These are phyloP conservation scores for Dichetophora obliterata DNA, from an alignment of 2,888 invertebrate species.

Conservation along the genomic window DNA sequence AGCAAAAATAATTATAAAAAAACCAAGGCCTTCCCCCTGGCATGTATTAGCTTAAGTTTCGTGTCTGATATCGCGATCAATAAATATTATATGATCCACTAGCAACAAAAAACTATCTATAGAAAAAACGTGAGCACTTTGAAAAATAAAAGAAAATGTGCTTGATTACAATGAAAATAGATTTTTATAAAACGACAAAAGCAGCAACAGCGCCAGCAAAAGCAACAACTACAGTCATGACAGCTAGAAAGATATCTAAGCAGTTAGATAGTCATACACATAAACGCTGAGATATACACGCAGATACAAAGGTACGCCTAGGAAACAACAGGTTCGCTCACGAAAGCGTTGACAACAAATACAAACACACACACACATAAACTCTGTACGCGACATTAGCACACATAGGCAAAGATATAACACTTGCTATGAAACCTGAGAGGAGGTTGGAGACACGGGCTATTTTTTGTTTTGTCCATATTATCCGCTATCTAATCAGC, in stretches of 20 bases:
- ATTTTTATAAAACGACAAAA: conserved; percentile 36
- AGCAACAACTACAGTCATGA: conserved; percentile 27
- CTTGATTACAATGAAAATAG: conserved; percentile 61
- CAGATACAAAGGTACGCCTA: conserved; percentile 31
- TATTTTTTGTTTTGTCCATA: conserved; percentile 15
- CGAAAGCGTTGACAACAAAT: conserved; percentile 8
- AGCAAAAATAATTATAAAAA: not conserved
- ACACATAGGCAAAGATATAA: conserved; percentile 26
- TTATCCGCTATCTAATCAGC: conserved; percentile 45
- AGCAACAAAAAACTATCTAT: conserved; percentile 14
- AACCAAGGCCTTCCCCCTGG: not conserved
- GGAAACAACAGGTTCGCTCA: conserved; percentile 28
- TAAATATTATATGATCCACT: conserved; percentile 68
- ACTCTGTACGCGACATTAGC: not conserved
- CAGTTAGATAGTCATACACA: conserved; percentile 36
- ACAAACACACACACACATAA: conserved; percentile 2
- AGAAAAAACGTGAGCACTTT: conserved; percentile 36
- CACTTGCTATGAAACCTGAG: not conserved
- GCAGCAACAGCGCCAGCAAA: conserved; percentile 10
- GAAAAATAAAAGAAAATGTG: conserved; percentile 49
- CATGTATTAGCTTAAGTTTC: conserved; percentile 56
- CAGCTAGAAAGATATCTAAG: conserved; percentile 48
- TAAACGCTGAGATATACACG: conserved; percentile 21
- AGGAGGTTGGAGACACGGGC: conserved; percentile 17
- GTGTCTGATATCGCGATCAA: conserved; percentile 69